Evolutionary conservation across 2,113 vertebrate species (phyloP), one percentile per base, ranked within the genome.

Genomic region (Morphnarchus princeps): DNA sequence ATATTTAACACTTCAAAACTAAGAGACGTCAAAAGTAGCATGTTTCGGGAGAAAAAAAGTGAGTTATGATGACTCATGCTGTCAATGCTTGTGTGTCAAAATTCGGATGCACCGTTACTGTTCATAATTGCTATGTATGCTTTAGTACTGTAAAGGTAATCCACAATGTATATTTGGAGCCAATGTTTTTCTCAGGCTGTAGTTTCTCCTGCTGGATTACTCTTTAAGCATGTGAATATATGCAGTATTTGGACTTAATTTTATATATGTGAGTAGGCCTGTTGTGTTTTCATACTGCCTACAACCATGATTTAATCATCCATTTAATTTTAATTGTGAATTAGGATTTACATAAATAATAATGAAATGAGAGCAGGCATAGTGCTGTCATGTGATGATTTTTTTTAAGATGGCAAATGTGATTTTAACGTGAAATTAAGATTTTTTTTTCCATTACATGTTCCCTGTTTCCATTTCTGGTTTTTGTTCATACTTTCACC

Each of bases 11-110:
- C 26, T 40, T 34, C 36, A 62, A 22, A 65, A 84, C 32, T 88
- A 78, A 85, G 62, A 73, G 47, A 81, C 6, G 32, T 82, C 67
- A 67, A 86, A 93, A 76, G 29, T 62, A 82, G 28, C 40, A 45
- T 85, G 31, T 89, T 95, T 82, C 5, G 2, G 52, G 47, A 8
- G 1, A 4, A 50, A 67, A n/a, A 31, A 62, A 74, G 47, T 55
- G 70, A 59, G 58, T 95, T 96, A 10, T 38, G 87, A 80, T 96
- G 94, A 95, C 72, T 96, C 87, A 80, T 80, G 67, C 32, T 82
- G 36, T 93, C 71, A 28, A 6, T 7, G 38, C 54, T 92, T 1
- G 0, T 40, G 52, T 79, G 55, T 94, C 71, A 87, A 71, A 90
- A 71, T 73, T 76, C 5, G 0, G 50, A 26, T 58, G 43, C 38